Percentiles rank a stretch among this genome's conserved stretches.
Evolutionary conservation across 2,797 vertebrate genomes (phyloP).

Genomic region (Channa striata): DNA sequence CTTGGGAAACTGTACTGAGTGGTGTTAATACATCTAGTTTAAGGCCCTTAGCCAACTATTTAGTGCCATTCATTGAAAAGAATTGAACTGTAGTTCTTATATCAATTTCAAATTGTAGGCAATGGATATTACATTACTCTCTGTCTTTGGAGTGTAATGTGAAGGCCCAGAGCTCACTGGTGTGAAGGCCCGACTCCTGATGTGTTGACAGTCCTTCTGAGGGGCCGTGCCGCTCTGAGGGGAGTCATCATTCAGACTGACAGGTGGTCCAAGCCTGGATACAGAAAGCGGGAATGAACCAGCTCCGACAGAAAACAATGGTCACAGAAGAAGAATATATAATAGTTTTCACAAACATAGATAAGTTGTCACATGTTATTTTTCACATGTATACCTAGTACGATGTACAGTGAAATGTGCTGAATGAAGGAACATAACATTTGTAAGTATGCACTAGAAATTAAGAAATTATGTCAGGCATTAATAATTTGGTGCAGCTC

Average conservation of each 20-base stretch:
- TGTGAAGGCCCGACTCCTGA: slow-evolving; percentile 13
- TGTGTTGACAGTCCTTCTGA: slow-evolving; percentile 54
- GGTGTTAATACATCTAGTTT: too few species aligned
- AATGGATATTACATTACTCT: background rate
- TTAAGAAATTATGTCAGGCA: slow-evolving; percentile 2
- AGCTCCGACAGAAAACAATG: slow-evolving; percentile 20
- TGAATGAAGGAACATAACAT: too few species aligned
- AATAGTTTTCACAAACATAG: too few species aligned
- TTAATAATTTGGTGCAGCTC: too few species aligned
- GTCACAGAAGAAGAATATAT: background rate
- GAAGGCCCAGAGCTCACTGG: background rate
- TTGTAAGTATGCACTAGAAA: background rate
- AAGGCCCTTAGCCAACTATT: too few species aligned
- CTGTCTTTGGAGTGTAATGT: background rate
- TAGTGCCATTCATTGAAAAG: too few species aligned
- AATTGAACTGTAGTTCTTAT: background rate
- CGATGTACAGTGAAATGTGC: too few species aligned
- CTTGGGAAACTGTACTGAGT: background rate
- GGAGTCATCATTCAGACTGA: slow-evolving; percentile 37
- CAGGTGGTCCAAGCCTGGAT: slow-evolving; percentile 12
- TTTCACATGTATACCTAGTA: too few species aligned
- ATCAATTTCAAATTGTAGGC: background rate
- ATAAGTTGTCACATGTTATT: too few species aligned
- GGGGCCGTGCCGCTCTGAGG: slow-evolving; percentile 27
- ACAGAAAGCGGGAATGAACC: background rate